Evolutionary conservation across 2,113 vertebrate genomes (phyloP).

Genomic region (Datnioides undecimradiatus): DNA sequence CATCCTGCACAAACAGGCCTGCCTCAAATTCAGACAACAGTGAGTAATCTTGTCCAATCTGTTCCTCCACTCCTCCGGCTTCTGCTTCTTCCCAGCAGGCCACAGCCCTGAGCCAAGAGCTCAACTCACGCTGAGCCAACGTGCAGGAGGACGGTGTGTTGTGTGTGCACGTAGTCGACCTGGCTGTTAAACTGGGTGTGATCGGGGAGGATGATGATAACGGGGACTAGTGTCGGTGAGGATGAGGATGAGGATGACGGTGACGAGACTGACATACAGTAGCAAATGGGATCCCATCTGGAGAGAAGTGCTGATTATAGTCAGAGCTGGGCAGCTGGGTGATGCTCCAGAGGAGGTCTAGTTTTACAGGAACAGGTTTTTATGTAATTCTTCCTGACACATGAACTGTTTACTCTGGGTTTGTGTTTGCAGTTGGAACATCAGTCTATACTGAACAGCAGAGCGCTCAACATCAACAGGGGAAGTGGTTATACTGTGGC

Average conservation of each 20-base stretch:
- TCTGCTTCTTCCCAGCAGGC: conserved; percentile 65
- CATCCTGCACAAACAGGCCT: conserved; percentile 73
- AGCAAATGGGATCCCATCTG: conserved; percentile 36
- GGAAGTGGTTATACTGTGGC: conserved; percentile 21
- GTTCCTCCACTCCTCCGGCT: conserved; percentile 63
- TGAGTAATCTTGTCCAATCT: conserved; percentile 76
- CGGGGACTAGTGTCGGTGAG: conserved; percentile 11
- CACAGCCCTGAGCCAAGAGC: conserved; percentile 46
- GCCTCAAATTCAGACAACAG: conserved; percentile 68
- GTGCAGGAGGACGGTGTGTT: conserved; percentile 5
- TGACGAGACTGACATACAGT: conserved; percentile 40
- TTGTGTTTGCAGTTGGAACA: conserved; percentile 1
- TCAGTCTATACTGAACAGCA: background rate
- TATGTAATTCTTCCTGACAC: conserved; percentile 26
- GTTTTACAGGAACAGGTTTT: conserved; percentile 33
- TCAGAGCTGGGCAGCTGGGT: background rate
- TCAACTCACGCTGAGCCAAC: conserved; percentile 29
- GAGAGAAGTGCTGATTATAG: conserved; percentile 22
- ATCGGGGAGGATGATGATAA: conserved; percentile 39
- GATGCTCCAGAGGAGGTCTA: background rate
- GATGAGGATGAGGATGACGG: conserved; percentile 42
- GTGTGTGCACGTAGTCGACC: conserved; percentile 38
- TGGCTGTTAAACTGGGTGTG: conserved; percentile 49
- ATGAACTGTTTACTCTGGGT: conserved; percentile 7
- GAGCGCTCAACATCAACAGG: background rate